These are phyloP conservation scores for Tetragnatha versicolor DNA, from an alignment of 1,140 invertebrate species.

Conservation along the genomic window DNA sequence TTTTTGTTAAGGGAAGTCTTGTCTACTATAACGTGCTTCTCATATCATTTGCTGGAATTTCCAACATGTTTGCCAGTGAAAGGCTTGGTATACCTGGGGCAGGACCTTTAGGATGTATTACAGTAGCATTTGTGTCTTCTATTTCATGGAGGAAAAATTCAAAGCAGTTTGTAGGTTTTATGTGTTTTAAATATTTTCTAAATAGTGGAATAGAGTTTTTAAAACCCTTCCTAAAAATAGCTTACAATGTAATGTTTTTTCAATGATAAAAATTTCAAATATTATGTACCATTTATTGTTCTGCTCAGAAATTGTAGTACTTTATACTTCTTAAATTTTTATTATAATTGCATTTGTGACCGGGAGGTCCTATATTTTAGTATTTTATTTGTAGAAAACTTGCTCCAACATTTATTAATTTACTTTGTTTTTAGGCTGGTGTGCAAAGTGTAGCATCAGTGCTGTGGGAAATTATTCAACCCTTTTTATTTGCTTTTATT, in stretches of 20 bases:
- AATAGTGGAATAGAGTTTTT: no score
- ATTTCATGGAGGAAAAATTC: neutral
- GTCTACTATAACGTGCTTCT: conserved; percentile 62
- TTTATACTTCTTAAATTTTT: no score
- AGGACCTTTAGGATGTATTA: conserved; percentile 77
- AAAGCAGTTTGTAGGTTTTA: conserved; percentile 6
- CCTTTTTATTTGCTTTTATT: conserved; percentile 21
- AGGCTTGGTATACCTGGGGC: conserved; percentile 78
- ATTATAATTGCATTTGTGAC: no score
- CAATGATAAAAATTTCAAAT: no score
- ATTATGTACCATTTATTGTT: no score
- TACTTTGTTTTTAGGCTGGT: neutral
- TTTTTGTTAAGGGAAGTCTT: neutral
- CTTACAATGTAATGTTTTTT: no score
- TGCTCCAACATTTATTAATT: no score
- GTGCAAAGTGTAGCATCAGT: neutral
- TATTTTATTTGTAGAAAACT: no score
- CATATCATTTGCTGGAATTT: conserved; percentile 76
- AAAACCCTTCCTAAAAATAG: no score
- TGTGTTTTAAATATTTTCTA: no score
- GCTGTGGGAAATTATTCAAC: conserved; percentile 1
- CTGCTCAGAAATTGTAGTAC: no score
- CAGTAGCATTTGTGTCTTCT: conserved; percentile 10
- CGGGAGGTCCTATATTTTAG: no score
- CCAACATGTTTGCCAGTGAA: conserved; percentile 84